A percentile compares a stretch with the other conserved stretches of the same genome.
phyloP scores from a whole-genome alignment of 2,888 invertebrate genomes.

The Frankliniella fusca region DNA sequence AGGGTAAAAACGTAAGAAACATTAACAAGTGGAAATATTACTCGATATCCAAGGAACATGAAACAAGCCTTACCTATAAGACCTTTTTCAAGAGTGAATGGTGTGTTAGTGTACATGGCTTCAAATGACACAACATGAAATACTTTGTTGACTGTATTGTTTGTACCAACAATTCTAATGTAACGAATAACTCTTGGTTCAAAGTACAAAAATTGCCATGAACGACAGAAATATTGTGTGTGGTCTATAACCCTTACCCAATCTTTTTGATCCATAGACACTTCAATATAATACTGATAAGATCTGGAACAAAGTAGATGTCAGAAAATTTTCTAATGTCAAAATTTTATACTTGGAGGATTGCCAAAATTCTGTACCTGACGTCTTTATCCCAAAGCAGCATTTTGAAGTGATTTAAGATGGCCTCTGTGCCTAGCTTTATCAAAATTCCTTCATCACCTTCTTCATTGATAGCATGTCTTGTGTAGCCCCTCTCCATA shows the following conservation, averaged over 20 bases:
- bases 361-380: constrained; percentile 50
- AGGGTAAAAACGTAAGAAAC: not conserved
- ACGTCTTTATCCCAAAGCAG: constrained; percentile 92
- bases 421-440: constrained; percentile 75
- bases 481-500: constrained; percentile 84
- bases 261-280: constrained; percentile 91
- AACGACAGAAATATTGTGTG: constrained; percentile 86
- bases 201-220: constrained; percentile 95
- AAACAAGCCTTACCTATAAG: constrained; percentile 50
- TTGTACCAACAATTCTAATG: constrained; percentile 79
- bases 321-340: not conserved
- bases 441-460: constrained; percentile 79
- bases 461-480: constrained; percentile 73
- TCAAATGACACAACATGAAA: constrained; percentile 93
- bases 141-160: constrained; percentile 91
- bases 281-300: constrained; percentile 87
- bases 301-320: constrained; percentile 53
- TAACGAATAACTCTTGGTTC: constrained; percentile 80
- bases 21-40: not conserved
- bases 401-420: constrained; percentile 89
- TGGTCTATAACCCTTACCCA: constrained; percentile 94
- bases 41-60: not conserved
- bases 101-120: constrained; percentile 74
- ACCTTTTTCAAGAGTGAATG: constrained; percentile 71
- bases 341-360: not conserved